A percentile compares a stretch with the other conserved stretches of the same genome.
These are phyloP conservation scores for Penaeus chinensis DNA, from an alignment of 1,140 invertebrate species.

Conservation along the genomic window DNA sequence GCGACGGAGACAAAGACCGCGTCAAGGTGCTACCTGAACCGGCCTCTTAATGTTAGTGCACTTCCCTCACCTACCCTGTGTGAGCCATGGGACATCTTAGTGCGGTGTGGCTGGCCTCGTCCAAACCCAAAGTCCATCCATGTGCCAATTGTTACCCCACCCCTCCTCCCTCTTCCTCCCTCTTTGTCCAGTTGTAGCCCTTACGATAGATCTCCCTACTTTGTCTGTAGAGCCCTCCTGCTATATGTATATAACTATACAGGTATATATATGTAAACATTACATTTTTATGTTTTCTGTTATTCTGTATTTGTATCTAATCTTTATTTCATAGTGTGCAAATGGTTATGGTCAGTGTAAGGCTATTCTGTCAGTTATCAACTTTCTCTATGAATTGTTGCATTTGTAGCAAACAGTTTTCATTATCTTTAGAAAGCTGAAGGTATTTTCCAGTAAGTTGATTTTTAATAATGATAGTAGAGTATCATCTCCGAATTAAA, in stretches of 20 bases:
- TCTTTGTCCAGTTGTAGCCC: neutral
- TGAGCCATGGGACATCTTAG: conserved; percentile 31
- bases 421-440: too few species aligned
- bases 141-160: conserved; percentile 44
- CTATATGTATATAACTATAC: conserved; percentile 19
- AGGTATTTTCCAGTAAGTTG: too few species aligned
- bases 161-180: neutral
- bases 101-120: conserved; percentile 43
- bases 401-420: too few species aligned
- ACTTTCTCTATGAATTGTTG: too few species aligned
- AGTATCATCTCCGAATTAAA: too few species aligned
- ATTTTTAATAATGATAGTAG: too few species aligned
- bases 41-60: conserved; percentile 42
- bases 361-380: too few species aligned
- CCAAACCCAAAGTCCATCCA: conserved; percentile 56
- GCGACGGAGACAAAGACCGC: neutral
- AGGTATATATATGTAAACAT: conserved; percentile 7
- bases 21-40: conserved; percentile 35
- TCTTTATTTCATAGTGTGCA: too few species aligned
- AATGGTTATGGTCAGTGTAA: too few species aligned
- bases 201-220: neutral
- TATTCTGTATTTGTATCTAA: too few species aligned
- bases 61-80: neutral
- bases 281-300: too few species aligned
- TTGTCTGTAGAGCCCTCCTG: neutral